phyloP scores from a whole-genome alignment of 2,113 vertebrate genomes.

The Gallinago jamesoni region DNA sequence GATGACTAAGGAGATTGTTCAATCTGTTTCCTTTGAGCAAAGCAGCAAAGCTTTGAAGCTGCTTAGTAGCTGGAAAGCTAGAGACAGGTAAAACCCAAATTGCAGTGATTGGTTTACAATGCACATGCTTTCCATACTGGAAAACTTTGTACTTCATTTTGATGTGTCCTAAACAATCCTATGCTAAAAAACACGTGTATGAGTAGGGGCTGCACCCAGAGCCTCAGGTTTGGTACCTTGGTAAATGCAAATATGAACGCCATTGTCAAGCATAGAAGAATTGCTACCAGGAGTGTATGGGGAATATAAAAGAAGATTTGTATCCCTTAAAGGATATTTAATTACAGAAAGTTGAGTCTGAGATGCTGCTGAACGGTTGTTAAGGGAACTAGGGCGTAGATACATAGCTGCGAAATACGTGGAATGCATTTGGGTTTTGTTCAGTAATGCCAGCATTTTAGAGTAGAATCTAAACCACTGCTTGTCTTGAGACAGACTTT shows the following conservation, averaged over 20 bases:
- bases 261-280: neutral
- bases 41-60: neutral
- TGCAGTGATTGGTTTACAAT: neutral
- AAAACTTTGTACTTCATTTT: neutral
- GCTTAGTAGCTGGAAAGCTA: neutral
- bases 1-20: neutral
- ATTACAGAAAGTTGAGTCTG: neutral
- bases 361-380: neutral
- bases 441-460: rapidly evolving
- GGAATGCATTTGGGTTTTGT: neutral
- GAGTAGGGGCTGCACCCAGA: neutral
- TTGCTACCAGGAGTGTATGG: rapidly evolving
- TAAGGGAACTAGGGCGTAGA: neutral
- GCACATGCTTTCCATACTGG: neutral
- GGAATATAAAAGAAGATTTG: neutral
- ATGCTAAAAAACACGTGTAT: rapidly evolving
- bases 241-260: neutral
- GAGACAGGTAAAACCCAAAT: neutral
- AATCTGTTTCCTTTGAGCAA: neutral
- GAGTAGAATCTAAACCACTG: neutral
- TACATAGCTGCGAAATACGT: neutral
- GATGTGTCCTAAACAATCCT: neutral
- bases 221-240: neutral
- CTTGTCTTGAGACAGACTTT: neutral
- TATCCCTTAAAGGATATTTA: neutral